Base-by-base conservation (phyloP, 2,888 invertebrate genomes). In the Pherbina coryleti region DNA sequence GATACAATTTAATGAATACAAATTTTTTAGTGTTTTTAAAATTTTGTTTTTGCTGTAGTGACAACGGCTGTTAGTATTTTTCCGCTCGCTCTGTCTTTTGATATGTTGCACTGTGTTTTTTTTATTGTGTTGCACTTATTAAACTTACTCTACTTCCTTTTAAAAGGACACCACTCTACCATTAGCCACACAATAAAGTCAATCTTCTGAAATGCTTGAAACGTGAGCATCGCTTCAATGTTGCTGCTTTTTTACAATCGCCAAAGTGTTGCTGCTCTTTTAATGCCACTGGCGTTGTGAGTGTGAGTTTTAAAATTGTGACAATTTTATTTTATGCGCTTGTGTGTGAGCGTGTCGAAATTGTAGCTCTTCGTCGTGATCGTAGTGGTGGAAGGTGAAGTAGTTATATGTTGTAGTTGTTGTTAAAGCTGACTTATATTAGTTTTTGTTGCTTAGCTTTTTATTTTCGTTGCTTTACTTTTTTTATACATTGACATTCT, bases 1-100 rank as follows among this genome's bases (percentile, higher is more conserved):
- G 55, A 37, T 25, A 22, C 69, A 51, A 69, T 34, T 7, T 37
- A 72, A 37, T 84, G 83, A 84, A 84, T 84, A 84, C 49, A 8
- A 25, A 11, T 73, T 22, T 25, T 14, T 53, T 64, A 25, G 60
- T 62, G 53, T 71, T 70, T 69, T 67, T 67, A 83, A 83, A 81
- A 78, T 67, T 78, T 62, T 9, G 57, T 22, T 60, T 75, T 55
- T 22, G 71, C 69, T 77, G 28, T 70, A n/a, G 62, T 7, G 34
- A 44, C 19, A 55, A 64, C 66, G 67, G 37, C 66, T 79, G 66
- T 51, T 83, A 64, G 78, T 25, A 55, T 62, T 60, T 14, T 7
- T 22, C 11, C 11, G 3, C 49, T 69, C 22, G 11, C 49, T 49
- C 37, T n/a, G 0, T 22, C 34, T 72, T 22, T 31, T 25, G 37